Base-by-base conservation (phyloP, 1,140 invertebrate species). In the Druon quercuslanigerum region DNA sequence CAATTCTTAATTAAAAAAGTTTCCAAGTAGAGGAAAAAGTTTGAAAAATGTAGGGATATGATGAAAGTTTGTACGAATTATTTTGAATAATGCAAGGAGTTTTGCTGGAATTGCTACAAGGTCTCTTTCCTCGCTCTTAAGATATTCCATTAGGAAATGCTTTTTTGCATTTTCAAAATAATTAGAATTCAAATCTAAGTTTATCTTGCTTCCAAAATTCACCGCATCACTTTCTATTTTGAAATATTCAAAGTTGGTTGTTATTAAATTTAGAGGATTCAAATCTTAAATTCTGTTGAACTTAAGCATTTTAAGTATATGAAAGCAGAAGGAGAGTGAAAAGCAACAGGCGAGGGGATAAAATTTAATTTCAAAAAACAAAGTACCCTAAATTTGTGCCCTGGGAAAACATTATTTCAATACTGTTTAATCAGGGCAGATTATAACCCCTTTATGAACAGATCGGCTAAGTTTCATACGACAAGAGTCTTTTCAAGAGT, bases 401-500 rank as follows among this genome's bases (percentile, higher is more conserved):
- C 7, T 46, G 40, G 40, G 40, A 11, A 46, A 11, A 46, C 7
- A 46, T 46, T 46, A 46, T 11, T 46, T 46, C 40, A 11, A 2
- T 2, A 40, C 13, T 40, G 33, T 66, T 66, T 66, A 66, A 66
- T 66, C 33, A 66, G 40, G 60, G 14, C 2, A 66, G 9, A 66
- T 20, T 46, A 46, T 46, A 46, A 40, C 13, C 25, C 33, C n/a
- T 66, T 66, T 12, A 20, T 52, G 74, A 74, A 73, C 76, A 72
- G 74, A 85, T 85, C 83, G 71, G 72, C 74, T 57, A 84, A 86
- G 76, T 87, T 85, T 56, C 17, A 25, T 25, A 73, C 72, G 75
- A 74, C 33, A 74, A 60, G 70, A 75, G 60, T 85, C 80, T 66
- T 79, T 87, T 83, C 85, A 86, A 82, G 82, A 76, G 73, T 71